Base-by-base conservation (phyloP, 2,888 invertebrate genomes). In the Formica aserva region DNA sequence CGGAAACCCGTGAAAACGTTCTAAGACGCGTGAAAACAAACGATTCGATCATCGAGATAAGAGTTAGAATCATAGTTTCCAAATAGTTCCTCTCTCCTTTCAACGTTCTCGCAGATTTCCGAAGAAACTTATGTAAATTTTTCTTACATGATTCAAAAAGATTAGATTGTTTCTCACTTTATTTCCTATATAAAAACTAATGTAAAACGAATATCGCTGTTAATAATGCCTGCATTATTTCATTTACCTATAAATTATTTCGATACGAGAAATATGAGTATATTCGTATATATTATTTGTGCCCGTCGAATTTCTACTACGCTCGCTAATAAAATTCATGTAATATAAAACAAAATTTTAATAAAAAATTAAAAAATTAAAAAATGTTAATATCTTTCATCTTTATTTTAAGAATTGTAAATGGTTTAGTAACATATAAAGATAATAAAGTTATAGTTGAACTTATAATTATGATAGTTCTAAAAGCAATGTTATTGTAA, bases 281-380 rank as follows among this genome's bases (percentile, higher is more conserved):
- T 8, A 52, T 71, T 35, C 18, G 48, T 48, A 48, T n/a, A 15
- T 22, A 15, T 22, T 9, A 26, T 26, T 13, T 48, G 13, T 3
- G 45, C 1, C 6, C 13, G 4, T 32, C 13, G 13, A 48, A n/a
- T 69, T 69, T n/a, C 8, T 67, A 8, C 1, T 41, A 26, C 11
- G 2, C 2, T 71, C 15, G 3, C 11, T 67, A 45, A 67, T 67
- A 45, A 67, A 29, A 71, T 72, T 72, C 18, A 26, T 72, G 35
- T 22, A 26, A 22, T 52, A 15, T 15, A 35, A 71, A 15, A 15
- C 5, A 0, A 52, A 52, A 55, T 55, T 35, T 69, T 18, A 8
- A 11, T 52, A 22, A 55, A 15, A 22, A 22, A 22, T 22, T 22
- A 22, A 22, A 22, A 22, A 52, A 71, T 22, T 71, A n/a, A n/a